Conservation (phyloP, 2,797 vertebrate species). For the Onychomys arenicola region DNA sequence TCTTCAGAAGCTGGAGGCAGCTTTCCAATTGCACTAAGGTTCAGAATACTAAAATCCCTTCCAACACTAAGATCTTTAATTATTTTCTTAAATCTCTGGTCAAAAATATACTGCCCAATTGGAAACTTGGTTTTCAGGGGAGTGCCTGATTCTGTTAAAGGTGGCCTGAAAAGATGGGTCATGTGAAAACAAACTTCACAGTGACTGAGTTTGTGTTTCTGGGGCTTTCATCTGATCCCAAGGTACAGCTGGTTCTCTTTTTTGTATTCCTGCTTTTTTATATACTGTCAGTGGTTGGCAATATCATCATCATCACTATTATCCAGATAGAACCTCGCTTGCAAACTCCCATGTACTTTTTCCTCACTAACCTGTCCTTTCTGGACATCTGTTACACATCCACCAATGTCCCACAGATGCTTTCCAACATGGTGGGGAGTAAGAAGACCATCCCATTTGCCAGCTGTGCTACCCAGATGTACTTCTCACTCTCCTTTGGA, state of each 20-base stretch:
- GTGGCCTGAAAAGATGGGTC: background rate
- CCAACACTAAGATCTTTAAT: background rate
- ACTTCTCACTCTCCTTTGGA: conserved; percentile 81
- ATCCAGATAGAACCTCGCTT: conserved; percentile 74
- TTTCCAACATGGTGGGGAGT: conserved; percentile 76
- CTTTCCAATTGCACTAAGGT: background rate
- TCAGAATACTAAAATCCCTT: background rate
- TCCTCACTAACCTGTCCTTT: conserved; percentile 83
- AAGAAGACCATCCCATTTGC: conserved; percentile 81
- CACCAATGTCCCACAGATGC: conserved; percentile 79
- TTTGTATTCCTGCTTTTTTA: conserved; percentile 78
- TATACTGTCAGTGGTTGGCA: conserved; percentile 75
- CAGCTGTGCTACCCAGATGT: conserved; percentile 81
- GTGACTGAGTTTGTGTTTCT: conserved; percentile 82
- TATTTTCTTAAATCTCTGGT: background rate
- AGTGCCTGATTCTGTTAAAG: background rate
- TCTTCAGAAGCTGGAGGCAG: background rate
- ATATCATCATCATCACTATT: conserved; percentile 69
- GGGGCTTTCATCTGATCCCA: conserved; percentile 81
- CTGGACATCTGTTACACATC: conserved; percentile 81
- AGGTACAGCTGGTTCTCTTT: conserved; percentile 74
- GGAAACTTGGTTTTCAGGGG: background rate
- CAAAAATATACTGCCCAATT: background rate
- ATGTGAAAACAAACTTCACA: conserved; percentile 38
- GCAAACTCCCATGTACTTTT: conserved; percentile 84